These are phyloP conservation scores for Parambassis ranga DNA, from an alignment of 2,797 vertebrate genomes.

Conservation along the genomic window DNA sequence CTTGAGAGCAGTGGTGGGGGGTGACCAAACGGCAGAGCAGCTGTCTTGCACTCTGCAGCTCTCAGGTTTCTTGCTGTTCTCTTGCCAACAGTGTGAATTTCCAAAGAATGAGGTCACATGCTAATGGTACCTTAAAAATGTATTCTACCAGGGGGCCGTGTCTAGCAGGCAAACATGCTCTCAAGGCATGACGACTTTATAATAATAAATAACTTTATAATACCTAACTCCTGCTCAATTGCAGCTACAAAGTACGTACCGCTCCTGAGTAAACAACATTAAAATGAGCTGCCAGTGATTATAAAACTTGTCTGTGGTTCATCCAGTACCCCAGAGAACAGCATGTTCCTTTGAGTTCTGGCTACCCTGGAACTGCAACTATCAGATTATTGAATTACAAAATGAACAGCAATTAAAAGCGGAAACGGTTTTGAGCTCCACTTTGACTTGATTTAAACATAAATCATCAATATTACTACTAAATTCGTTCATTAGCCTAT, in stretches of 20 bases:
- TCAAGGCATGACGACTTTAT: no score
- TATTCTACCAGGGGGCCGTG: conserved; percentile 54
- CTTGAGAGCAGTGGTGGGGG: conserved; percentile 34
- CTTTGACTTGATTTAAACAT: not conserved
- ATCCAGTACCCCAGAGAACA: conserved; percentile 11
- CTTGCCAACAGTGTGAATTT: conserved; percentile 74
- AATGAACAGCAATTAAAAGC: not conserved
- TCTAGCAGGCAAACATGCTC: conserved; percentile 55
- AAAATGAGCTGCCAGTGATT: not conserved
- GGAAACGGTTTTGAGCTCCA: not conserved
- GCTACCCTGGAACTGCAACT: conserved; percentile 12
- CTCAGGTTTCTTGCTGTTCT: conserved; percentile 79
- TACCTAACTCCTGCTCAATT: not conserved
- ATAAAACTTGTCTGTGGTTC: conserved; percentile 24
- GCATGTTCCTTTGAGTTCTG: conserved; percentile 5
- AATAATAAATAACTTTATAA: conserved; percentile 14
- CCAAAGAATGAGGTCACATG: conserved; percentile 79
- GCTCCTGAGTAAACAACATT: conserved; percentile 31
- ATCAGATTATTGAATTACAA: not conserved
- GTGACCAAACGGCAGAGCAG: conserved; percentile 63
- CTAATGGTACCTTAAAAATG: conserved; percentile 59
- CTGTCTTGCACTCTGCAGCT: conserved; percentile 61
- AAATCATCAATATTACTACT: no score
- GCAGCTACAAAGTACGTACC: not conserved
- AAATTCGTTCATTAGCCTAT: no score